phyloP scores from a whole-genome alignment of 64 coral and sea anemone species.

The Montipora sp. region DNA sequence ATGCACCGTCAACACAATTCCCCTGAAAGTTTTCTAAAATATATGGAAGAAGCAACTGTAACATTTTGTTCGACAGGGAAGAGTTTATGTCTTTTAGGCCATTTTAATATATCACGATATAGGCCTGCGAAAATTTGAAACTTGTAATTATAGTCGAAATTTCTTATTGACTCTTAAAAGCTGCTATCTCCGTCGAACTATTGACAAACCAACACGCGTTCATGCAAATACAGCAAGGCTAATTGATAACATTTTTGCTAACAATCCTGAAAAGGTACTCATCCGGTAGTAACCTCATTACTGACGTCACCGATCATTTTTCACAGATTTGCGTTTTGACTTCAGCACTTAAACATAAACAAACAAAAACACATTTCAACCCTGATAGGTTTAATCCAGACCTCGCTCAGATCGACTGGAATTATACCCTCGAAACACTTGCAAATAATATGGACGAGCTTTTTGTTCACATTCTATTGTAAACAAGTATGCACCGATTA shows the following conservation, averaged over 20 bases:
- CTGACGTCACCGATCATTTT: constrained; percentile 45
- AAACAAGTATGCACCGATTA: constrained; percentile 51
- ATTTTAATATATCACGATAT: not conserved
- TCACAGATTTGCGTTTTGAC: constrained; percentile 7
- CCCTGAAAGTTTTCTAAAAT: constrained; percentile 19
- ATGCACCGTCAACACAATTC: constrained; percentile 30
- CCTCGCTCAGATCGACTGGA: constrained; percentile 8
- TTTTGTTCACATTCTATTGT: constrained; percentile 10
- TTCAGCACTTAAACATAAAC: not conserved
- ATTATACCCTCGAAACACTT: not conserved
- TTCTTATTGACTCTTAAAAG: constrained; percentile 45
- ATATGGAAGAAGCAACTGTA: constrained; percentile 4
- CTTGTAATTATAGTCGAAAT: constrained; percentile 11
- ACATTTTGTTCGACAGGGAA: constrained; percentile 6
- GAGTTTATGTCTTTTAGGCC: not conserved
- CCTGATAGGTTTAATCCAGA: not conserved
- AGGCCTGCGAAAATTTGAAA: not conserved
- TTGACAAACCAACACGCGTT: constrained; percentile 52
- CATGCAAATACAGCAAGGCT: constrained; percentile 24
- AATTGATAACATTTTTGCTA: constrained; percentile 52
- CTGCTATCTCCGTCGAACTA: constrained; percentile 40
- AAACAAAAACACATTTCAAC: not conserved
- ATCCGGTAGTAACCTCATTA: constrained; percentile 25
- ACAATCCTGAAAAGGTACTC: constrained; percentile 1
- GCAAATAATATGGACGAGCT: constrained; percentile 12